These are phyloP conservation scores for Bembecia ichneumoniformis DNA, from an alignment of 2,888 invertebrate genomes.

Conservation along the genomic window DNA sequence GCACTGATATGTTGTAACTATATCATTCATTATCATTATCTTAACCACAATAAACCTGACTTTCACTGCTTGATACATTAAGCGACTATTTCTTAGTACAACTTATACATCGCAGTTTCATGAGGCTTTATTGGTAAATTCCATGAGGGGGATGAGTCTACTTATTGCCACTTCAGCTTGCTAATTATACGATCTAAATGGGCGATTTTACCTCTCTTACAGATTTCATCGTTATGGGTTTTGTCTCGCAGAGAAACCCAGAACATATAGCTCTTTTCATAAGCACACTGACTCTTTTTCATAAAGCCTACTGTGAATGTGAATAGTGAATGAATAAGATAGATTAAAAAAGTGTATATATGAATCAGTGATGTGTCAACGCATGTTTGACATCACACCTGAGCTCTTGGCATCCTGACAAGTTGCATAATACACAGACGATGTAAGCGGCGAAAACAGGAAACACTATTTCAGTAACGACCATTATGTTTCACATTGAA, in stretches of 20 bases:
- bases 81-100: too few relatives aligned
- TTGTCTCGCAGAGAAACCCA: background rate
- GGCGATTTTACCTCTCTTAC: background rate
- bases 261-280: background rate
- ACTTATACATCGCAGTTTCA: too few relatives aligned
- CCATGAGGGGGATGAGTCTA: too few relatives aligned
- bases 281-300: too few relatives aligned
- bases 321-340: background rate
- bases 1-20: too few relatives aligned
- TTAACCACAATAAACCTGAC: too few relatives aligned
- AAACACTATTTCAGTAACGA: constrained; percentile 54
- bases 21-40: too few relatives aligned
- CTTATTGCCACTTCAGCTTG: too few relatives aligned
- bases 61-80: too few relatives aligned
- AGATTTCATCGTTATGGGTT: background rate
- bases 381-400: constrained; percentile 35
- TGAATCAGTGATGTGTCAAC: constrained; percentile 22
- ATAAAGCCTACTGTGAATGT: background rate
- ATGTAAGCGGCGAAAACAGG: constrained; percentile 52
- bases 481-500: constrained; percentile 21
- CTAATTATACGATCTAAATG: background rate
- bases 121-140: too few relatives aligned
- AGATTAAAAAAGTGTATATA: background rate
- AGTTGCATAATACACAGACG: constrained; percentile 51
- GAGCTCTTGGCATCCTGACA: constrained; percentile 58